Base-by-base conservation (phyloP, 1,140 invertebrate genomes). In the Pinna nobilis region DNA sequence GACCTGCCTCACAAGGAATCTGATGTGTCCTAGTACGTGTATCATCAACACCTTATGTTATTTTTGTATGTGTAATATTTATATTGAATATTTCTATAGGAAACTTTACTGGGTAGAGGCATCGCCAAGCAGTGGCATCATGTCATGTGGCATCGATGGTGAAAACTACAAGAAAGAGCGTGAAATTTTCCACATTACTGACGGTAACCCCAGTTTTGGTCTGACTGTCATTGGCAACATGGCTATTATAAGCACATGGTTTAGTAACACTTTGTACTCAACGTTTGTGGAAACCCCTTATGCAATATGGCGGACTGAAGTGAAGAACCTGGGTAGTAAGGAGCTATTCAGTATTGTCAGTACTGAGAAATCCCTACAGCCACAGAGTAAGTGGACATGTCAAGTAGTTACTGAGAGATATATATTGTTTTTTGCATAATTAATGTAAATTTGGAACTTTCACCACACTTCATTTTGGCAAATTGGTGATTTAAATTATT, bases 91-190 rank as follows among this genome's bases (percentile, higher is more conserved):
- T n/a, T n/a, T n/a, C n/a, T n/a, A 15, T 51, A 82, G 81, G 47
- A 64, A 76, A 28, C 53, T 83, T 18, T 81, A 81, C 69, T 83
- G 81, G 81, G 79, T 83, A 37, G 81, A 83, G 55, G 76, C 68
- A n/a, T 71, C 67, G 33, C 41, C 61, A 13, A 68, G 59, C 13
- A 66, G 77, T 65, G 64, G 55, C 11, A 79, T 83, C 49, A 75
- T 79, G 61, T 83, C 81, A 49, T 79, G 79, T 70, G 74, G 79
- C 37, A 51, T 78, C 3, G 77, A 83, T 39, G 79, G 79, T 15
- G 61, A 69, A 3, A 74, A 72, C 37, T 47, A 80, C 39, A 79
- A 63, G 3, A 70, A 67, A 20, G 81, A 81, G 49, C 53, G 77
- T 1, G 69, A 79, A 44, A 33, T 81, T 2, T 55, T 61, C 20